Evolutionary conservation across 1,140 invertebrate genomes (phyloP), one percentile per base, ranked within the genome.

Genomic region (Xylocopa sonorina): DNA sequence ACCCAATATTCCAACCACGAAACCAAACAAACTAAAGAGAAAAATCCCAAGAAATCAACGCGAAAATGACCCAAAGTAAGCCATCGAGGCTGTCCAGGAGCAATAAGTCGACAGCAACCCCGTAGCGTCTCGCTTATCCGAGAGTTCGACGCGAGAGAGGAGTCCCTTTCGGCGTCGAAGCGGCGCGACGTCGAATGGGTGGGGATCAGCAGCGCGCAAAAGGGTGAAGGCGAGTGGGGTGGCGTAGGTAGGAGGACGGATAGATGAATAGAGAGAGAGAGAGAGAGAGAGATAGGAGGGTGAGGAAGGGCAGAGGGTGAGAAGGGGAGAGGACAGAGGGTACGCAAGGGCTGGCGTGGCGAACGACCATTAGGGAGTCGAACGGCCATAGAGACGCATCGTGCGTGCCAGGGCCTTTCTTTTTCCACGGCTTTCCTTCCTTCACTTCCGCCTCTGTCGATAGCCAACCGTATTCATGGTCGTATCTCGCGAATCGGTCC

Each of bases 281-380:
- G 83, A 84, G 63, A 48, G 51, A 55, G 82, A 58, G 62, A 41
- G 83, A 55, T 55, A 73, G 81, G 24, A 69, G 32, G 53, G 29
- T 79, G 72, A 78, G 80, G 68, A 75, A n/a, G n/a, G n/a, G n/a
- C n/a, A n/a, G n/a, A n/a, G n/a, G n/a, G n/a, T n/a, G n/a, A n/a
- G n/a, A n/a, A n/a, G 72, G 32, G 53, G 29, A 80, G 72, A 78
- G 80, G 68, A 75, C 64, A 82, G 81, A 51, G 76, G 73, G 64
- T 82, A 85, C 71, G 74, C 88, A 81, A 86, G 72, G 82, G 63
- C 76, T 87, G 82, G 86, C 89, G 84, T 88, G 88, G 81, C 78
- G 41, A 82, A 74, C 76, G 86, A 85, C 87, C 91, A 92, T 92
- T 92, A 92, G 89, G 86, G 85, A 89, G 83, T 83, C 87, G 90